phyloP scores from a whole-genome alignment of 1,140 invertebrate genomes.

The Drosophila sturtevanti region DNA sequence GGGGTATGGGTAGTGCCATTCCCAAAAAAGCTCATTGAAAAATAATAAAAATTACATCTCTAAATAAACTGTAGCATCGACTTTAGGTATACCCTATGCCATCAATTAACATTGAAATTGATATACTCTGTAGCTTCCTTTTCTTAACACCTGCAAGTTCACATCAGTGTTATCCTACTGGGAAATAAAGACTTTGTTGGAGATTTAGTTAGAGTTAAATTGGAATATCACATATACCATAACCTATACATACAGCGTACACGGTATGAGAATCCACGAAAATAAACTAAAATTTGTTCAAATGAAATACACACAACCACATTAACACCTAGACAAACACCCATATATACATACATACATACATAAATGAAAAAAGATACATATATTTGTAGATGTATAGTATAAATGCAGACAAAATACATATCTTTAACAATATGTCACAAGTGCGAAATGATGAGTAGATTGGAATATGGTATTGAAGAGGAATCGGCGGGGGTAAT shows the following conservation, averaged over 20 bases:
- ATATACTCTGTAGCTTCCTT: too few relatives aligned
- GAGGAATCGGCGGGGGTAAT: neutral
- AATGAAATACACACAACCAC: neutral
- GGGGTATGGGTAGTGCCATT: constrained; percentile 24
- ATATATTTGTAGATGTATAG: constrained; percentile 18
- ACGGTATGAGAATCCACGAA: neutral
- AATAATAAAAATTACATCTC: constrained; percentile 44
- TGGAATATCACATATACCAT: neutral
- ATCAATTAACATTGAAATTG: too few relatives aligned
- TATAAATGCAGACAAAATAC: constrained; percentile 50
- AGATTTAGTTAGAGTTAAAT: too few relatives aligned
- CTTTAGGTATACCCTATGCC: neutral
- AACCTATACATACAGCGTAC: neutral
- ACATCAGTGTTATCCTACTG: too few relatives aligned
- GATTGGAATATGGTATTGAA: neutral
- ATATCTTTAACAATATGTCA: constrained; percentile 73
- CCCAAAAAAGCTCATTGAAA: constrained; percentile 57
- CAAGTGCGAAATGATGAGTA: constrained; percentile 27
- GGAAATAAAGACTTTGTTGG: too few relatives aligned
- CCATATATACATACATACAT: neutral
- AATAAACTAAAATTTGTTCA: constrained; percentile 5
- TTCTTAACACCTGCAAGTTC: too few relatives aligned
- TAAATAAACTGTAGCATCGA: neutral
- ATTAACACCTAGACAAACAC: neutral
- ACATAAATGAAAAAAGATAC: neutral